Base-by-base conservation (phyloP, 92 coral and sea anemone species). In the Chrysogorgia sp. region DNA sequence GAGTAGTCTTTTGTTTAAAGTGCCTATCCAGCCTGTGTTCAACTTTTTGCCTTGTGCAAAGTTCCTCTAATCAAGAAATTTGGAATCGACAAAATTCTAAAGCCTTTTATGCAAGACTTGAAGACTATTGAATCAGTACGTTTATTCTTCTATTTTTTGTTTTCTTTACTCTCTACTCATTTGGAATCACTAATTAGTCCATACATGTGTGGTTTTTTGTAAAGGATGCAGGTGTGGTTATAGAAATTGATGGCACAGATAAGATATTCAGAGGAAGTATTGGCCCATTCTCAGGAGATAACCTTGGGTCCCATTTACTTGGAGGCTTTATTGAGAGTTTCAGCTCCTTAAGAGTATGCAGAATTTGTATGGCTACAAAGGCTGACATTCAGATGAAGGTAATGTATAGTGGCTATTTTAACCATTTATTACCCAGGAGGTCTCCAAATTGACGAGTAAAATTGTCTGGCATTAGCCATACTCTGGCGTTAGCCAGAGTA, bases 301-400 rank as follows among this genome's bases (percentile, higher is more conserved):
- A 90, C 60, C 94, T 90, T 81, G 94, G 90, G 41, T 82, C 89
- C 25, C 93, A 90, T 41, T 26, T 77, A 28, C n/a, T 86, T 61
- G 93, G 93, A 21, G 93, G 90, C 40, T 86, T 34, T 32, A 40
- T 32, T 1, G 93, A 86, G 65, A 74, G 88, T 49, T 86, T 86
- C 76, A 75, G 14, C 57, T n/a, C 72, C 22, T 66, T 83, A 24
- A 80, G 93, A 71, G 55, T 87, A 62, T 84, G 91, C 47, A 72
- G 90, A 52, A 26, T 87, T 47, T 90, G 96, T 64, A 84, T 90
- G 96, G 91, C 79, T 10, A 90, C 96, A 34, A 82, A 74, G 41
- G 52, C 35, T 64, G 91, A 81, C 40, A 86, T 76, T 26, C 86
- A 90, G 76, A 83, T 84, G 23, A 83, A 79, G 83, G 93, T 68